phyloP scores from a whole-genome alignment of 2,113 vertebrate genomes.

The Ictidomys tridecemlineatus region DNA sequence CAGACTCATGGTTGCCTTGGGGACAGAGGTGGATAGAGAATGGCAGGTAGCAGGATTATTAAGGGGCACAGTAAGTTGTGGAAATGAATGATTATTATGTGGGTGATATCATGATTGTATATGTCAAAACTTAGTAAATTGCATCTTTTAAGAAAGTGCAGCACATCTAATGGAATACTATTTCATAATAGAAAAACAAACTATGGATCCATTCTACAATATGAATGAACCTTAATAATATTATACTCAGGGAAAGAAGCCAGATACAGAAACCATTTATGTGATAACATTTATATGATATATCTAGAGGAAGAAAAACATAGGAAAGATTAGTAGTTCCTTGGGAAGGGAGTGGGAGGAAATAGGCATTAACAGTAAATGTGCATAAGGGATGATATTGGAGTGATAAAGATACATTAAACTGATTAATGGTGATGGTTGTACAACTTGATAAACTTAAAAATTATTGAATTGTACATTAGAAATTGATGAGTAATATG shows the following conservation, averaged over 20 bases:
- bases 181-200: neutral
- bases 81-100: neutral
- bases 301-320: neutral
- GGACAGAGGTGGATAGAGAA: neutral
- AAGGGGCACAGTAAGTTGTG: neutral
- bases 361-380: neutral
- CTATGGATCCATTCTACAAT: neutral
- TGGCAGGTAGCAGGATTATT: neutral
- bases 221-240: neutral
- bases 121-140: slow-evolving; percentile 39
- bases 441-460: neutral
- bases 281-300: neutral
- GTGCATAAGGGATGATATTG: neutral
- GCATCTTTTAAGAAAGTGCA: slow-evolving; percentile 11
- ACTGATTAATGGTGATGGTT: neutral
- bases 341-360: neutral
- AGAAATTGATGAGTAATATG: slow-evolving; percentile 33
- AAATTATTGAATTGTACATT: neutral
- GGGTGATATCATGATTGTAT: neutral
- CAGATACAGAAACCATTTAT: slow-evolving; percentile 4
- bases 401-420: neutral
- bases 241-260: slow-evolving; percentile 16
- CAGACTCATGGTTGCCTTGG: neutral
- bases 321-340: neutral
- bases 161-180: neutral